Percentiles rank a stretch among this genome's conserved stretches.
Conservation (phyloP, 2,797 vertebrate species). For the Buphagus erythrorhynchus region DNA sequence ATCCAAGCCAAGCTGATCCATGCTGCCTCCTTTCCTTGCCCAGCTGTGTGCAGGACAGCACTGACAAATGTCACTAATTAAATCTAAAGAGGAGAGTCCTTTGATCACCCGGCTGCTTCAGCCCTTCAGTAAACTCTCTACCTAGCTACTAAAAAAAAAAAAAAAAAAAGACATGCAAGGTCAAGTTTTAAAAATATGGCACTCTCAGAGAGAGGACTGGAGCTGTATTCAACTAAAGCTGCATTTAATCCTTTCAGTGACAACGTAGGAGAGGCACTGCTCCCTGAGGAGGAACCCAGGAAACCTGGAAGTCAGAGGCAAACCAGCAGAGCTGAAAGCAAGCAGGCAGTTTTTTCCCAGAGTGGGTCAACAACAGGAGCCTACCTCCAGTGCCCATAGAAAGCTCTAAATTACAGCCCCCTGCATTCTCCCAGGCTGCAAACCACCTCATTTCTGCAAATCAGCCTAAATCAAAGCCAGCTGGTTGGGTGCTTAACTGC, state of each 20-base stretch:
- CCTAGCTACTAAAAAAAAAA: neutral
- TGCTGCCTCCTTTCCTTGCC: neutral
- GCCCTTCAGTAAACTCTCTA: neutral
- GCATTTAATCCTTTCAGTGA: neutral
- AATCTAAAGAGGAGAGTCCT: neutral
- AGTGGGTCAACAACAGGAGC: neutral
- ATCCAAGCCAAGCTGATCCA: neutral
- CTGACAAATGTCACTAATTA: neutral
- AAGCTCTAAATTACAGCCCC: neutral
- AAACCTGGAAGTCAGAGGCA: neutral
- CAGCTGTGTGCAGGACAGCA: neutral
- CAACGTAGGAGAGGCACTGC: fast-evolving
- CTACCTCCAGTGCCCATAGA: neutral
- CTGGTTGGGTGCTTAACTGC: neutral
- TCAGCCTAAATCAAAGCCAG: neutral
- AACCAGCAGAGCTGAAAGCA: neutral
- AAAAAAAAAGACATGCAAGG: neutral
- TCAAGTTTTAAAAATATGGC: neutral
- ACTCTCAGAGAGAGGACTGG: neutral
- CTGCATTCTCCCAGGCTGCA: neutral
- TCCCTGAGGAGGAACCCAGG: neutral
- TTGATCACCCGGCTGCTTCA: neutral
- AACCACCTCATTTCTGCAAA: neutral
- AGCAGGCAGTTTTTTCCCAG: neutral
- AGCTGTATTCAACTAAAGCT: neutral